Evolutionary conservation across 2,113 vertebrate genomes (phyloP), one percentile per base, ranked within the genome.

Genomic region (Hipposideros armiger): DNA sequence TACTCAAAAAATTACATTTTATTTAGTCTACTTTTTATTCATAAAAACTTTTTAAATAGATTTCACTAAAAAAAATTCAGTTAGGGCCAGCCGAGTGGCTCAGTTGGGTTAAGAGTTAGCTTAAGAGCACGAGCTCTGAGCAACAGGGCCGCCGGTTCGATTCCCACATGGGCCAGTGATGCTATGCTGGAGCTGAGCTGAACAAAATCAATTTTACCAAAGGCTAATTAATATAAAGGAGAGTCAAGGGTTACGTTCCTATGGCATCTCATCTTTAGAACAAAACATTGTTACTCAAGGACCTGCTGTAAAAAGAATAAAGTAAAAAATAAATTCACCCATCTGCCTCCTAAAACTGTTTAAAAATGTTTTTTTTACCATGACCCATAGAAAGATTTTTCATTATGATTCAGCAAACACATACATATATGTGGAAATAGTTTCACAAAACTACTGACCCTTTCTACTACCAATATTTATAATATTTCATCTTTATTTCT

Each of bases 291-390:
- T 28, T 30, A 62, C 30, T 45, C 40, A 19, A 82, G 58, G 40
- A 32, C 28, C 16, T 62, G 40, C 16, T 30, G 40, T 42, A 80
- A 92, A 92, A 36, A 22, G 40, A 89, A 66, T 36, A 52, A 83
- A 62, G 40, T 30, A 83, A 95, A 95, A 88, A 60, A 45, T 32
- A 90, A 96, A 72, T 67, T 56, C 16, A 82, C 17, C 26, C 73
- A 56, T 13, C 17, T 22, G 22, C 64, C 11, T 87, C 87, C 90
- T 69, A 15, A 69, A 87, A 74, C 3, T 52, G 50, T 30, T 84
- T 91, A 67, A 24, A 85, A 93, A 60, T 17, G 2, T 36, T 62
- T 77, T 80, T 10, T 42, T 32, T 2, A 42, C 13, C 4, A 40
- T 36, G 24, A 72, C 5, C 47, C 28, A n/a, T 0, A 90, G 83